Base-by-base conservation (phyloP, 2,888 invertebrate species). In the Acanthopleura granulata region DNA sequence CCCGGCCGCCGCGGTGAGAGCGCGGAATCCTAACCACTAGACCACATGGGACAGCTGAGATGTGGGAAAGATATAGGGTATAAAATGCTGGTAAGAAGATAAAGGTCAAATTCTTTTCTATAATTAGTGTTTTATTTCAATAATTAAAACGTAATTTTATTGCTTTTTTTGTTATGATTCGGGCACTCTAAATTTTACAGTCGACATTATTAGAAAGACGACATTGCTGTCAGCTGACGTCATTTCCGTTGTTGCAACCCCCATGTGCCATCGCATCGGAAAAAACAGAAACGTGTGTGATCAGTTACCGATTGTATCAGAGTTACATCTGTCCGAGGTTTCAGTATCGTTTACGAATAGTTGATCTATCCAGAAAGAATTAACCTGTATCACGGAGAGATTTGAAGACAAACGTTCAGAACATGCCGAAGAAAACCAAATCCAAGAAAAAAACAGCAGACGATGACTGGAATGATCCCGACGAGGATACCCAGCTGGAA, bases 351-450 rank as follows among this genome's bases (percentile, higher is more conserved):
- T 57, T 22, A 4, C 1, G n/a, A 18, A 18, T 12, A 3, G 18
- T 3, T 22, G 22, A 12, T 57, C 57, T 1, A 49, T 22, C 27
- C 50, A 49, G 49, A 49, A 72, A 50, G n/a, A 72, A 27, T 50
- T 27, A 22, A 9, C 51, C 27, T 40, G 4, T 40, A 40, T 40
- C 40, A 40, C n/a, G 40, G 9, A 40, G 30, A 22, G 30, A 40
- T 40, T 40, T 40, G 4, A 29, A 6, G 76, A 79, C 49, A 79
- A 78, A 27, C 40, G 40, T 6, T 6, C 40, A 75, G 62, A 30
- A 74, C 70, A 85, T 85, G 85, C 85, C 84, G 51, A 86, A 84
- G 77, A 85, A 84, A 75, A 79, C 75, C 29, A 81, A 80, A 72
- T 78, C 75, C 57, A 85, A 81, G 76, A 82, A 82, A 70, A 79